Base-by-base conservation (phyloP, 2,113 vertebrate genomes). In the Pelusios castaneus region DNA sequence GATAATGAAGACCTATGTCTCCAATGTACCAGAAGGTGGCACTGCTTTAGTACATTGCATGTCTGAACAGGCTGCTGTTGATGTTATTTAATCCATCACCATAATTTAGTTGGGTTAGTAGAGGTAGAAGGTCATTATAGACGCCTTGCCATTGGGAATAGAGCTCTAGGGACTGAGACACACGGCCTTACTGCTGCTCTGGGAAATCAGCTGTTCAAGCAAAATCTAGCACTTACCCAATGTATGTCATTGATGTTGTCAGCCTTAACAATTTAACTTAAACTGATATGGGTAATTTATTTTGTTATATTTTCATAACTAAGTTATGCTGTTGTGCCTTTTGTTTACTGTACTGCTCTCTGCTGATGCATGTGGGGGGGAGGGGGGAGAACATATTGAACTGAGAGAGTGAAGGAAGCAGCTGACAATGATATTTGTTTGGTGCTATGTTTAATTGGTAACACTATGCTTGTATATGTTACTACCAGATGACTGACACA, bases 351-450 rank as follows among this genome's bases (percentile, higher is more conserved):
- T 29, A n/a, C n/a, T 90, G 78, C 38, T 79, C 27, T 87, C 89
- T 90, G 51, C 85, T 94, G 92, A 90, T 90, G 85, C 77, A 92
- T 92, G n/a, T n/a, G n/a, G n/a, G n/a, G n/a, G n/a, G n/a, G n/a
- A n/a, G n/a, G 81, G 58, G 45, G 25, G n/a, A 47, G 56, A 90
- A 88, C 52, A 38, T 17, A 52, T 75, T 63, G 54, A 92, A 90
- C 9, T 89, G 77, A 55, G 89, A 58, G 85, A 60, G 25, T 79
- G 38, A 82, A 34, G 87, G 52, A 91, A 89, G 55, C 24, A 82
- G 45, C 63, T 92, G 91, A 90, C 29, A 45, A n/a, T 84, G 87
- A 43, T 14, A 41, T 60, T 89, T 89, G 51, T 77, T 70, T 76
- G 63, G 19, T 70, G 77, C 55, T 80, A 89, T 75, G 31, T 82